Base-by-base conservation (phyloP, 92 coral and sea anemone genomes). In the Porites rus region DNA sequence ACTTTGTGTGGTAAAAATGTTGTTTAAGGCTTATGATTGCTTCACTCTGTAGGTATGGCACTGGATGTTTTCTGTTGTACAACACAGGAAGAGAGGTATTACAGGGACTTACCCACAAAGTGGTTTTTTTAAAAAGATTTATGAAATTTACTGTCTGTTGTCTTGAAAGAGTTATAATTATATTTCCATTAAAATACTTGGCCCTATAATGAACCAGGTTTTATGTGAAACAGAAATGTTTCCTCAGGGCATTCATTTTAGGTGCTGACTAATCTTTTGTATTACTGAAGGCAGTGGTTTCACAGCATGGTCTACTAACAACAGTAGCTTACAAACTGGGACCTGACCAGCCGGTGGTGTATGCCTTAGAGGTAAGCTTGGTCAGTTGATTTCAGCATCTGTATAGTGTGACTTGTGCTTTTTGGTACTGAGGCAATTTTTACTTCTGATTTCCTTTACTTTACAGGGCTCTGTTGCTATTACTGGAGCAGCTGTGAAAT, bases 401-500 rank as follows among this genome's bases (percentile, higher is more conserved):
- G 46, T 38, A 38, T 4, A 38, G 46, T 0, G 5, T 38, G 46
- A 38, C 46, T 38, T 0, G 46, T 6, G 0, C 46, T 38, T 38
- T 38, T 38, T 38, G 46, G 46, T 4, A 38, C 46, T 10, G 9
- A 51, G 20, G 3, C 12, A 73, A 22, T 28, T 28, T 28, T 28
- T 0, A 28, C 3, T 2, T 28, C 63, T 46, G 13, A 38, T 38
- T 31, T 2, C 51, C 6, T 56, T 38, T 65, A 1, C 14, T 12
- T 82, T 60, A n/a, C 78, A 97, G 99, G 99, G 99, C 50, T 97
- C 99, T n/a, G 99, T 97, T 10, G 99, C 99, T 58, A 96, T 97
- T 78, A 95, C 99, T 79, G 99, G 99, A 20, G 98, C 98, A 20
- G 99, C 99, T 53, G 95, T 97, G 8, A 93, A 97, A 67, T 97